phyloP scores from a whole-genome alignment of 2,888 invertebrate genomes.

The Melanostoma mellinum region DNA sequence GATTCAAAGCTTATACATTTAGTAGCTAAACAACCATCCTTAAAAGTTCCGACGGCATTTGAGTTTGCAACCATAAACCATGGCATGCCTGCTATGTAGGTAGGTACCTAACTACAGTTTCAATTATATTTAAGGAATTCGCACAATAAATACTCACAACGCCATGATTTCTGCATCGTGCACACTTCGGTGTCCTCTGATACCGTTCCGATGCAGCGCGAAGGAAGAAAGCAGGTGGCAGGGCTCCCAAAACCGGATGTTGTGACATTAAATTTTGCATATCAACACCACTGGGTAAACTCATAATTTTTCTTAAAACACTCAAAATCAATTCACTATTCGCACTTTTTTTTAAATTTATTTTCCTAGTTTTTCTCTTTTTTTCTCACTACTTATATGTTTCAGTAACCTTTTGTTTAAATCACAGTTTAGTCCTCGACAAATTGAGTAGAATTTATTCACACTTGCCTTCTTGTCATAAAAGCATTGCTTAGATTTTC shows the following conservation, averaged over 20 bases:
- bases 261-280: slow-evolving; percentile 93
- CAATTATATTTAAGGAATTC: neutral
- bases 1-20: too few relatives aligned
- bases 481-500: slow-evolving; percentile 29
- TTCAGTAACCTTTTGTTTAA: slow-evolving; percentile 20
- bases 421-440: slow-evolving; percentile 37
- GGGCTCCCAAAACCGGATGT: slow-evolving; percentile 90
- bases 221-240: slow-evolving; percentile 94
- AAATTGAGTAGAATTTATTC: slow-evolving; percentile 6
- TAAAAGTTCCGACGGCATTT: slow-evolving; percentile 23
- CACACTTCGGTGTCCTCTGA: slow-evolving; percentile 98
- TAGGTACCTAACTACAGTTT: neutral
- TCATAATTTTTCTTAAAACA: slow-evolving; percentile 84
- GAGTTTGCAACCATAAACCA: too few relatives aligned
- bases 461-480: slow-evolving; percentile 27
- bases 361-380: slow-evolving; percentile 21
- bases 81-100: too few relatives aligned
- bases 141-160: slow-evolving; percentile 87
- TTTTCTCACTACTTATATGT: slow-evolving; percentile 17
- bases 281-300: slow-evolving; percentile 92
- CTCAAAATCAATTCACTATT: slow-evolving; percentile 14
- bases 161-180: slow-evolving; percentile 98
- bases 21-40: too few relatives aligned
- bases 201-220: slow-evolving; percentile 95
- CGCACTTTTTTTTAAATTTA: slow-evolving; percentile 13